Evolutionary conservation across 2,113 vertebrate species (phyloP), one percentile per base, ranked within the genome.

Genomic region (Ceyx margarethae): DNA sequence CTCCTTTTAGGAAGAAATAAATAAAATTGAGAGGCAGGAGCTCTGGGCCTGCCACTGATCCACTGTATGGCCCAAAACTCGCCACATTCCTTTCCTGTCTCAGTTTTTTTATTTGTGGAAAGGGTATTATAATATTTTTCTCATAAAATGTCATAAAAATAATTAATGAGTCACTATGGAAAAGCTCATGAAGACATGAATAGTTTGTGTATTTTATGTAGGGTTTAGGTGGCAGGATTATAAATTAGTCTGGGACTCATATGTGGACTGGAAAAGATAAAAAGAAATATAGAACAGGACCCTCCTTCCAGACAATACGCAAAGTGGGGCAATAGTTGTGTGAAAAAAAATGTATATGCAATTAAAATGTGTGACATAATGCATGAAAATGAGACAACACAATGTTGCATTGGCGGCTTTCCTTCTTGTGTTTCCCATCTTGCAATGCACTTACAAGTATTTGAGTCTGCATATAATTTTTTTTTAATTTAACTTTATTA

Each of bases 131-230:
- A 90, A 42, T 74, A 65, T 79, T 89, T 92, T 94, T 79, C 3
- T 2, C 54, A 51, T 65, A 94, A 79, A 50, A 68, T 69, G 15
- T 31, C 46, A 87, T 90, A 86, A 95, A 94, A 90, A 84, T 90
- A 79, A 91, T 91, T 95, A 94, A 84, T 79, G 69, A 91, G 50
- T 57, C 74, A 76, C 74, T 58, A 62, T 58, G 67, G 89, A 93
- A 95, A 94, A 89, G 42, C 69, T 71, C 57, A 78, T 28, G 80
- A 74, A 90, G 68, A 87, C 42, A 85, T 68, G 37, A 94, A 89
- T 88, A 91, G 81, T 89, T 78, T 94, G 69, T 84, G n/a, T 72
- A 69, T 90, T 93, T 90, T 89, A 68, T 81, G 45, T 54, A 81
- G 50, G 31, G 58, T 54, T 90, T 89, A 58, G 62, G 76, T 69